Base-by-base conservation (phyloP, 2,113 vertebrate species). In the Cebidichthys violaceus region DNA sequence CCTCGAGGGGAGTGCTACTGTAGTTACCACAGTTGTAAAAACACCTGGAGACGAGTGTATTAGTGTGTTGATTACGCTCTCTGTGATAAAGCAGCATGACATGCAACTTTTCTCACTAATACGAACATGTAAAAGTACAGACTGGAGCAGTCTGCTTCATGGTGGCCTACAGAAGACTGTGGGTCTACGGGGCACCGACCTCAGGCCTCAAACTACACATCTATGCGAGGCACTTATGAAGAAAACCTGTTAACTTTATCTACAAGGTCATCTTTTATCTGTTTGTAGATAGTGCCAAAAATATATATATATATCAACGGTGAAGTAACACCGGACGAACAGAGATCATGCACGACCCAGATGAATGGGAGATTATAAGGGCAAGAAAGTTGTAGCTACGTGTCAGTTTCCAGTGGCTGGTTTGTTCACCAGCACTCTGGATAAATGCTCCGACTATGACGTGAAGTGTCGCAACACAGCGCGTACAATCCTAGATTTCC, bases 341-440 rank as follows among this genome's bases (percentile, higher is more conserved):
- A 31, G 20, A 45, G 45, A 31, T 27, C 27, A 3, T 61, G 60
- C n/a, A 60, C 45, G 17, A 15, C 27, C 41, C 3, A 41, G 3
- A 67, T 75, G 77, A 86, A 60, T 57, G 73, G 31, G 55, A 83
- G 81, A 77, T 81, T 86, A 73, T 11, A 59, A 81, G 82, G 62
- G 45, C 50, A 47, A 39, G 55, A 69, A 75, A 79, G 68, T 59
- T 84, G 66, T 6, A 86, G 84, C 90, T 91, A 94, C 94, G 93
- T 95, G 94, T 95, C 94, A 94, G 77, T 94, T 92, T 80, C 72
- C 74, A 54, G 33, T 82, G 83, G 79, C 79, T 59, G 76, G 76
- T 69, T 70, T 77, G 10, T 35, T 2, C 37, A 76, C 62, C 74
- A 62, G 71, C 57, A 75, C 72, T 45, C 27, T 2, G 45, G 14